Evolutionary conservation across 1,140 invertebrate species (phyloP), one percentile per base, ranked within the genome.

Genomic region (Bradysia coprophila): DNA sequence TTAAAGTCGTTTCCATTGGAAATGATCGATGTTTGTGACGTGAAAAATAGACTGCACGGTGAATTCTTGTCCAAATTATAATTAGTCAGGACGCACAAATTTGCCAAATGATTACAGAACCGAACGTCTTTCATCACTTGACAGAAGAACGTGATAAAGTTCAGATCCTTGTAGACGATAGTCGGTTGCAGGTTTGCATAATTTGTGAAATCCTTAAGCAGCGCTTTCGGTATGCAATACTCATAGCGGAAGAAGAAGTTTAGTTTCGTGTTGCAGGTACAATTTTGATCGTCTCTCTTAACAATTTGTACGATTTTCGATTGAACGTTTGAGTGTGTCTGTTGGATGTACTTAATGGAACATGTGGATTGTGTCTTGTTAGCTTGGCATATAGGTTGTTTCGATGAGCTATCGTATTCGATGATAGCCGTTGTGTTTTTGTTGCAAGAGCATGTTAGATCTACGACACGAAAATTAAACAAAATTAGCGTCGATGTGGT

Each of bases 101-200:
- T 83, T 2, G 71, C 71, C 24, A 84, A 54, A 40, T 72, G 56
- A 55, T 81, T 72, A 50, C 81, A 85, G 5, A 76, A 54, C 10
- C 46, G 56, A 15, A 44, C 43, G 38, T 55, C 57, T 4, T 48
- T 40, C 6, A 61, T 21, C 2, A 50, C 48, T 42, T 59, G 34
- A 21, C 58, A 61, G 37, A 60, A 57, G 42, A 61, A 59, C 9
- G 52, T 55, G 24, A 57, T 51, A 24, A 57, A 61, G 46, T 59
- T 59, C 2, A 61, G 48, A n/a, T 61, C 49, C 0, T 51, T 50
- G 40, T 51, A 60, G 40, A 55, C 53, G n/a, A 43, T 36, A 9
- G 43, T 28, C 23, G 38, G 50, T 50, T 51, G 54, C 36, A 52
- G 56, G n/a, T 53, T 44, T 21, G 57, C 58, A 36, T 57, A 59